phyloP scores from a whole-genome alignment of 2,797 vertebrate species.

The Syngnathus rostellatus region DNA sequence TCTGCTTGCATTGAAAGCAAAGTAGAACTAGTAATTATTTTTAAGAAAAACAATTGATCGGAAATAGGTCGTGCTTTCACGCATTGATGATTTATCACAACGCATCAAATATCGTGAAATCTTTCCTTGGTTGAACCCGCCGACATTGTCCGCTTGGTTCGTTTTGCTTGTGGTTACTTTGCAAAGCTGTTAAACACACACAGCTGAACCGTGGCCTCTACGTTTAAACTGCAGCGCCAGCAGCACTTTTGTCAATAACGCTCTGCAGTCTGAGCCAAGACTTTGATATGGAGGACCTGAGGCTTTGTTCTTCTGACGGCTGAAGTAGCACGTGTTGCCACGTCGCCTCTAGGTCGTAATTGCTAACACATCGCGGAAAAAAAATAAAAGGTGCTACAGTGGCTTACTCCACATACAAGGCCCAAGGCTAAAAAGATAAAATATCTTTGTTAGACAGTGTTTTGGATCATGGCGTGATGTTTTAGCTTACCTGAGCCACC shows the following conservation, averaged over 20 bases:
- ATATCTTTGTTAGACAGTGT: conserved; percentile 36
- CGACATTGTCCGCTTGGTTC: neutral
- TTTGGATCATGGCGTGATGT: conserved; percentile 11
- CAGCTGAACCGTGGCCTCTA: conserved; percentile 24
- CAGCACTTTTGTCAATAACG: conserved; percentile 26
- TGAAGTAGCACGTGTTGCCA: conserved; percentile 31
- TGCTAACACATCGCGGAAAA: conserved; percentile 23
- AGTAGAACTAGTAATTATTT: too few species aligned
- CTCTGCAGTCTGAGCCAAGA: conserved; percentile 19
- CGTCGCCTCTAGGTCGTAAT: conserved; percentile 31
- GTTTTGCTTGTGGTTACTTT: conserved; percentile 6
- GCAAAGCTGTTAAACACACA: conserved; percentile 14
- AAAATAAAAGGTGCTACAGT: neutral
- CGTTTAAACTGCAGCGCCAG: conserved; percentile 20
- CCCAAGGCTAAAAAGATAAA: conserved; percentile 34
- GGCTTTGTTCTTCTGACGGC: conserved; percentile 37
- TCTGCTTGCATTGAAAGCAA: neutral
- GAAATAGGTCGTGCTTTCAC: neutral
- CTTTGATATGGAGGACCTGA: conserved; percentile 40
- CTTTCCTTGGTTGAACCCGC: neutral
- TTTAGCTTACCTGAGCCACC: conserved; percentile 53
- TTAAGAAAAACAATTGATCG: too few species aligned
- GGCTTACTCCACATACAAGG: conserved; percentile 27
- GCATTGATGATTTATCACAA: neutral
- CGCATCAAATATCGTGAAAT: neutral